Percentiles rank a stretch among this genome's conserved stretches.
These are phyloP conservation scores for Crocuta crocuta DNA, from an alignment of 2,113 vertebrate genomes.

Conservation along the genomic window DNA sequence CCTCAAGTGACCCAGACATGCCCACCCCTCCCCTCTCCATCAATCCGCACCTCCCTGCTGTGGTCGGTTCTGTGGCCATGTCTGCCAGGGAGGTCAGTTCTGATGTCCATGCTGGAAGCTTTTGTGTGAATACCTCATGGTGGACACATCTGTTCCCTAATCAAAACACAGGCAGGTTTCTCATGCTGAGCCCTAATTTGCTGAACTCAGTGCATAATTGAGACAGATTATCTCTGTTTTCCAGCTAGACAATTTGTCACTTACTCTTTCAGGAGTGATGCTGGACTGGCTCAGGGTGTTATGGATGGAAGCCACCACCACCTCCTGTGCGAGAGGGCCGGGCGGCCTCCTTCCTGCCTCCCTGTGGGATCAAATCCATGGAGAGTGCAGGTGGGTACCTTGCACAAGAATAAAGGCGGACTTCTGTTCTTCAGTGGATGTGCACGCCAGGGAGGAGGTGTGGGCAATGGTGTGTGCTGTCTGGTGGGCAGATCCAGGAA, in stretches of 20 bases:
- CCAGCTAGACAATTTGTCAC: slow-evolving; percentile 10
- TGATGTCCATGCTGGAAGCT: background rate
- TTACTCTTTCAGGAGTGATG: background rate
- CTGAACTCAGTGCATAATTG: slow-evolving; percentile 1
- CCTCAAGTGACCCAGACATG: background rate
- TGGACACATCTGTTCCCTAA: slow-evolving; percentile 16
- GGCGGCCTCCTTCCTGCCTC: background rate
- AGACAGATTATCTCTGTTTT: slow-evolving; percentile 63
- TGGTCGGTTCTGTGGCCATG: background rate
- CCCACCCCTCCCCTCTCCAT: fast-evolving
- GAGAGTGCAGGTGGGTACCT: background rate
- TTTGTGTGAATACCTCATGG: background rate
- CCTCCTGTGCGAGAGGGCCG: fast-evolving
- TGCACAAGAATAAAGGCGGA: background rate
- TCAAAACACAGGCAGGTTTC: slow-evolving; percentile 25
- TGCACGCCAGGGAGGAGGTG: background rate
- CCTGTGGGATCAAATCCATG: background rate
- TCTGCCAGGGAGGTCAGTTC: background rate
- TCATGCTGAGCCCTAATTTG: slow-evolving; percentile 43
- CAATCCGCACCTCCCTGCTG: background rate
- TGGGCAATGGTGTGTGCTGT: no score
- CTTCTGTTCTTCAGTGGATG: background rate
- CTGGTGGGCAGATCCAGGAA: background rate
- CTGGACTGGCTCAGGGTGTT: background rate
- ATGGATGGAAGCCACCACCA: background rate